Conservation (phyloP, 2,797 vertebrate species). For the Dromococcyx pavoninus region DNA sequence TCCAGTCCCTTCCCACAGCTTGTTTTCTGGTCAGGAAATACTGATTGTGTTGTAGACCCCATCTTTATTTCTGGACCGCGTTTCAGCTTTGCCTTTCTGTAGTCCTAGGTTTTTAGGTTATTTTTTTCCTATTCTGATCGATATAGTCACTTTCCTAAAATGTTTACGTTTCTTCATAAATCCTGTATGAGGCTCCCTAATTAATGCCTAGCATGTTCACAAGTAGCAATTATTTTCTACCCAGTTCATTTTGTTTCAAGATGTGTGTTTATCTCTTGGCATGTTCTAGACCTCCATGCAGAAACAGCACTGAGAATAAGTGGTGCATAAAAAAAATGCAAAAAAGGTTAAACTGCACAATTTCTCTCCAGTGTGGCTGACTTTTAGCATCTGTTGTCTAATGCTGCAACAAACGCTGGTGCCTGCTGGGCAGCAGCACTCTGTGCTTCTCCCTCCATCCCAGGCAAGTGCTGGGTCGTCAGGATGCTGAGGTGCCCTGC, state of each 20-base stretch:
- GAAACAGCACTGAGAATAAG: neutral
- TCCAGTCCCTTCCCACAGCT: neutral
- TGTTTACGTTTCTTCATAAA: neutral
- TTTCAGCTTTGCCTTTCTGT: neutral
- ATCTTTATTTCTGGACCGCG: neutral
- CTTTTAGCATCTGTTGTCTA: neutral
- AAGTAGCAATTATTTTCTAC: neutral
- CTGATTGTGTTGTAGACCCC: neutral
- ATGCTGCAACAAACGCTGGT: neutral
- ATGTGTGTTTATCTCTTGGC: neutral
- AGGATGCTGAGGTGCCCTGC: neutral
- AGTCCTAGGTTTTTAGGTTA: neutral
- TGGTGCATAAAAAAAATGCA: neutral
- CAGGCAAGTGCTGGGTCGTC: neutral
- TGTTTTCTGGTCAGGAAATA: neutral
- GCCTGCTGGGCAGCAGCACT: neutral
- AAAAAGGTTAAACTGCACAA: neutral
- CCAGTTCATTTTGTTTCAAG: neutral
- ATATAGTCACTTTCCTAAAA: neutral
- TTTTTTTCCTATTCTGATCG: neutral
- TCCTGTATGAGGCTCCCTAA: neutral
- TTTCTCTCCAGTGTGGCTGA: neutral
- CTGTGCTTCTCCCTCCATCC: accelerated
- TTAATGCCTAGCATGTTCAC: neutral
- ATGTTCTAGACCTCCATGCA: neutral